Percentiles rank a stretch among this genome's conserved stretches.
phyloP scores from a whole-genome alignment of 2,797 vertebrate species.

The Buceros bicornis region DNA sequence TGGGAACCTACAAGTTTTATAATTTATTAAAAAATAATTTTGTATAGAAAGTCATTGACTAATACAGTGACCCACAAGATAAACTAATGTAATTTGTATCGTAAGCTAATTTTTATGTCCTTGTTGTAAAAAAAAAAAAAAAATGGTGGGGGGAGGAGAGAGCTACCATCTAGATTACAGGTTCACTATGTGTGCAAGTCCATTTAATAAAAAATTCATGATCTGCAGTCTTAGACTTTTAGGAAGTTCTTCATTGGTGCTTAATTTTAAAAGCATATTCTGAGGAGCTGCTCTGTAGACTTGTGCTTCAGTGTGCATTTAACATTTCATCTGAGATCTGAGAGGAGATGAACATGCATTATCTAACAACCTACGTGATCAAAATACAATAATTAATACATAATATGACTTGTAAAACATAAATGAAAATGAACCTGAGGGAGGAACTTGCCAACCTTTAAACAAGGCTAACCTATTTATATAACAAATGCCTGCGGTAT shows the following conservation, averaged over 20 bases:
- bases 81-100: neutral
- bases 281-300: neutral
- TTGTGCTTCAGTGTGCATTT: neutral
- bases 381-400: constrained; percentile 64
- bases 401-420: constrained; percentile 49
- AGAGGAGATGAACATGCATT: neutral
- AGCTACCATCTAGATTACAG: neutral
- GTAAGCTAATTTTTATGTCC: neutral
- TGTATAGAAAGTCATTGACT: neutral
- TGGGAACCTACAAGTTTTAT: neutral
- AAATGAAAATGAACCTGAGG: constrained; percentile 36
- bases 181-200: neutral
- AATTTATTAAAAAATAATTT: neutral
- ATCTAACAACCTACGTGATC: constrained; percentile 25
- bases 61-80: neutral
- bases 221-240: neutral
- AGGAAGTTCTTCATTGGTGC: neutral
- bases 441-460: constrained; percentile 35
- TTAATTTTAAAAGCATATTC: neutral
- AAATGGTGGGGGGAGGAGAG: accelerated
- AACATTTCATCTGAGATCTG: constrained; percentile 1
- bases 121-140: neutral
- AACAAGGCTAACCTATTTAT: constrained; percentile 38
- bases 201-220: neutral
- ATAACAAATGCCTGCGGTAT: constrained; percentile 33